Conservation (phyloP, 2,113 vertebrate species). For the Phaethon lepturus region DNA sequence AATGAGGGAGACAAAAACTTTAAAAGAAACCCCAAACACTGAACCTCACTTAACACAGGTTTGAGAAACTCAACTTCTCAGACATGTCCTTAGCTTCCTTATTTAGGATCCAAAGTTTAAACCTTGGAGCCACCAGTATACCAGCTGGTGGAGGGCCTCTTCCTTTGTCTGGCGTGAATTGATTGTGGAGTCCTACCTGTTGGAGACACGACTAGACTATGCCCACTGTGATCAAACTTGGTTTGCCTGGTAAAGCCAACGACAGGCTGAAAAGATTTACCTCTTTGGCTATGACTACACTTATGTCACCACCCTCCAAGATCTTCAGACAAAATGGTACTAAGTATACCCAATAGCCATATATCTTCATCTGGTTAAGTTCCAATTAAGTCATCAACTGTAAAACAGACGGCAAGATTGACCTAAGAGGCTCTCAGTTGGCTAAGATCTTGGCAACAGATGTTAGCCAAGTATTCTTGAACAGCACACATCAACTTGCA, state of each 20-base stretch:
- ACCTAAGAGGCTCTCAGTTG: not conserved
- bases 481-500: not conserved
- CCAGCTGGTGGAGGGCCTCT: not conserved
- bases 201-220: rapidly evolving
- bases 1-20: not conserved
- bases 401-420: not conserved
- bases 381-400: not conserved
- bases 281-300: not conserved
- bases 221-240: not conserved
- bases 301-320: not conserved
- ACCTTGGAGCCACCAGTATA: not conserved
- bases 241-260: not conserved
- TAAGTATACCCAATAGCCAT: not conserved
- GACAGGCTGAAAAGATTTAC: too few relatives aligned
- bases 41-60: not conserved
- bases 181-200: not conserved
- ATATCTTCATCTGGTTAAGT: not conserved
- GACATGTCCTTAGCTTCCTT: not conserved
- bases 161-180: not conserved
- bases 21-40: not conserved
- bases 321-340: not conserved
- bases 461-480: not conserved
- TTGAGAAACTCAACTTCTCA: not conserved
- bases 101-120: not conserved
- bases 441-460: not conserved